Percentiles rank a stretch among this genome's conserved stretches.
phyloP scores from a whole-genome alignment of 2,888 invertebrate species.

The Lamproptera curius region DNA sequence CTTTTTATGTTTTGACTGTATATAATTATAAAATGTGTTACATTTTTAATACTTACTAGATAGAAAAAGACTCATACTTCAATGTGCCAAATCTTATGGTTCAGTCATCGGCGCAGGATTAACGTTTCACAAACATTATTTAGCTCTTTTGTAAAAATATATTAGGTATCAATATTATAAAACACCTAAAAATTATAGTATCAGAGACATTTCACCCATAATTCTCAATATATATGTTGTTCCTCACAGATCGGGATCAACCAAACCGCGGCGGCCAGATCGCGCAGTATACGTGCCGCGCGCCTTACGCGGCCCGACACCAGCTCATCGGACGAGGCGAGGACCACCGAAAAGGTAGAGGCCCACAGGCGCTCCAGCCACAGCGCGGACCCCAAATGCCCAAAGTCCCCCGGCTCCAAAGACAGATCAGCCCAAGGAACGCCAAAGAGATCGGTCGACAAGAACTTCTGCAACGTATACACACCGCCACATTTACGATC shows the following conservation, averaged over 20 bases:
- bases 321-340: slow-evolving; percentile 28
- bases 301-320: slow-evolving; percentile 74
- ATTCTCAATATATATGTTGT: background rate
- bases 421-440: slow-evolving; percentile 60
- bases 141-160: no score
- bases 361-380: slow-evolving; percentile 41
- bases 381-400: slow-evolving; percentile 48
- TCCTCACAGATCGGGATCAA: slow-evolving; percentile 46
- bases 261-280: slow-evolving; percentile 82
- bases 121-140: no score
- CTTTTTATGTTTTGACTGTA: no score
- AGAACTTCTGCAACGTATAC: slow-evolving; percentile 72
- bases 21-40: no score
- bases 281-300: slow-evolving; percentile 88
- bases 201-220: background rate
- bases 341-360: slow-evolving; percentile 19
- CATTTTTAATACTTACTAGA: no score
- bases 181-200: background rate
- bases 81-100: no score
- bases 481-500: slow-evolving; percentile 70
- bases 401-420: slow-evolving; percentile 56
- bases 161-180: no score
- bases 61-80: no score
- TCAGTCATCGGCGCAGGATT: no score
- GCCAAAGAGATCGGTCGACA: slow-evolving; percentile 59